phyloP scores from a whole-genome alignment of 2,113 vertebrate species.

The Ophiodon elongatus region DNA sequence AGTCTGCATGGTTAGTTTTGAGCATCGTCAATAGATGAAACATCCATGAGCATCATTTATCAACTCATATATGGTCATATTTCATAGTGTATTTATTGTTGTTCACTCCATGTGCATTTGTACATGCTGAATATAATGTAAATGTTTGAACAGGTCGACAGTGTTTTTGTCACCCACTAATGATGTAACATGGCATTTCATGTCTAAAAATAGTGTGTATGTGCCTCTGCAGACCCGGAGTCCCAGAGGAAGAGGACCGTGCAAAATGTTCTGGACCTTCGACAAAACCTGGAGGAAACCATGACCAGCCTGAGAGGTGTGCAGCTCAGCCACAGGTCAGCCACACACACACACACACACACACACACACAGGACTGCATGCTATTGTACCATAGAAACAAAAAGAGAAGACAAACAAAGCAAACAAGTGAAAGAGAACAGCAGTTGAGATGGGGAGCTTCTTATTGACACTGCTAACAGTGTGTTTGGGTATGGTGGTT shows the following conservation, averaged over 20 bases:
- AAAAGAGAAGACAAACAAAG: neutral
- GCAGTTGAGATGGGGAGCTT: conserved; percentile 4
- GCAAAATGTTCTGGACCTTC: conserved; percentile 96
- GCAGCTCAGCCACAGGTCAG: conserved; percentile 94
- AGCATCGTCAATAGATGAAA: neutral
- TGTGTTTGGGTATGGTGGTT: conserved; percentile 30
- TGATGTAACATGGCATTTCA: neutral
- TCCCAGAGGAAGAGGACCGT: conserved; percentile 97
- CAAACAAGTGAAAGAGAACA: neutral
- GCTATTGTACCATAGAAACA: neutral
- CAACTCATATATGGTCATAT: neutral
- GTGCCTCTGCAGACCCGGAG: conserved; percentile 87
- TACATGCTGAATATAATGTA: neutral
- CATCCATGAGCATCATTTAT: neutral
- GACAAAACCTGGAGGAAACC: conserved; percentile 97
- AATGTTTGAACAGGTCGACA: neutral
- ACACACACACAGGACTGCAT: neutral
- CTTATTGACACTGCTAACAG: conserved; percentile 57
- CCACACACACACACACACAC: conserved; percentile 8
- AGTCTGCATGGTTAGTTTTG: neutral
- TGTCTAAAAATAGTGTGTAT: conserved; percentile 39
- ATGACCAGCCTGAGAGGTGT: conserved; percentile 96
- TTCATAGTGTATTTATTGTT: neutral
- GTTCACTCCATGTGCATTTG: neutral
- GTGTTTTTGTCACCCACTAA: neutral